These are phyloP conservation scores for Lytechinus pictus DNA, from an alignment of 35 echinoderm and acorn worm species.

Conservation along the genomic window DNA sequence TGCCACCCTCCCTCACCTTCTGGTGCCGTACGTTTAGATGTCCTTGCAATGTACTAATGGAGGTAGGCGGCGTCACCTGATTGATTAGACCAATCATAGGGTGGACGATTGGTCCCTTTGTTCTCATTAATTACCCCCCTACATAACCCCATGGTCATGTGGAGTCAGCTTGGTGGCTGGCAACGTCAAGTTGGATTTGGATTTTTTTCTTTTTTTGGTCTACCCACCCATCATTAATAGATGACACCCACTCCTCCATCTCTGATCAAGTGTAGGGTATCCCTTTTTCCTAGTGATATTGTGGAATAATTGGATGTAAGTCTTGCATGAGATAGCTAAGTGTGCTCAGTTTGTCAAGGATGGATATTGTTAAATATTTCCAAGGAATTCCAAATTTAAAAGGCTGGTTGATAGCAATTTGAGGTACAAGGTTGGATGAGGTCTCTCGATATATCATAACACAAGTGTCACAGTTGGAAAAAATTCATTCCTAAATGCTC, in stretches of 20 bases:
- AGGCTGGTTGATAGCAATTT: no score
- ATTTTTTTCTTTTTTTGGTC: not conserved
- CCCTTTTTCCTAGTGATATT: not conserved
- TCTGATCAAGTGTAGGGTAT: not conserved
- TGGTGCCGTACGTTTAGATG: not conserved
- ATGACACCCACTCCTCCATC: not conserved
- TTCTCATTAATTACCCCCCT: constrained; percentile 29
- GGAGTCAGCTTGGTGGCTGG: not conserved
- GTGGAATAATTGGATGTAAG: no score
- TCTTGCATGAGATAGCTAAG: no score
- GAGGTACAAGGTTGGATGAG: no score
- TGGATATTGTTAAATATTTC: no score
- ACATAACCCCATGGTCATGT: not conserved
- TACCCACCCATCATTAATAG: not conserved
- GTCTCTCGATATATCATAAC: no score
- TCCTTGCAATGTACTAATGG: constrained; percentile 25
- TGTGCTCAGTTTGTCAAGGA: no score
- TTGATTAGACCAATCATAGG: constrained; percentile 12
- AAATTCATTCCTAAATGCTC: no score
- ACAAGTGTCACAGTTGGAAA: no score
- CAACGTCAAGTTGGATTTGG: not conserved
- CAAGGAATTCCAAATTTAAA: no score
- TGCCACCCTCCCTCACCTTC: not conserved
- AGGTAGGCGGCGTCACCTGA: not conserved
- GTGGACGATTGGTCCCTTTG: constrained; percentile 19